Evolutionary conservation across 2,113 vertebrate species (phyloP), one percentile per base, ranked within the genome.

Genomic region (Lamprotornis superbus): DNA sequence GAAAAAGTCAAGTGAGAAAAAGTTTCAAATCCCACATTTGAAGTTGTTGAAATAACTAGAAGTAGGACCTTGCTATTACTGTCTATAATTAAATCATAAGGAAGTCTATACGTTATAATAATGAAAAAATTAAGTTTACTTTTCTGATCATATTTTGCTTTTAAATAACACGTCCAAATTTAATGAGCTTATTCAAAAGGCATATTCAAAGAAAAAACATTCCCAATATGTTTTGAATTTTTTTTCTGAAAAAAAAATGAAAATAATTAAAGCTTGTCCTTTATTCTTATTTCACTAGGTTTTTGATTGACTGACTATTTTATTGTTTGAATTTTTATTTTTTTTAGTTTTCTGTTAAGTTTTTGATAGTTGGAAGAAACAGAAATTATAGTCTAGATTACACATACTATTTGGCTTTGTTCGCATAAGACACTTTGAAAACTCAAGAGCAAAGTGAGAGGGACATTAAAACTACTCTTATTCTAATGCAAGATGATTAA

Each of bases 1-100:
- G 53, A 77, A 76, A 87, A 46, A 71, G 12, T 15, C 24, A 83
- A 15, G 8, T 25, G 30, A 87, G 12, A 79, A 86, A 70, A 94
- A 93, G 33, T 61, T 60, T 73, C 22, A 95, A 95, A 93, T 28
- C 39, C 44, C 24, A 4, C 19, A 56, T 94, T 89, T 95, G 57
- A 95, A 95, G 21, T 44, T 56, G 16, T 93, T 97, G 93, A 96
- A 93, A 88, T 84, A 95, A 83, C 31, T 92, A 79, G 53, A 87
- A 93, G 37, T 78, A 61, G 55, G 96, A 96, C n/a, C 15, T 86
- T 93, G 40, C 4, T 94, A 70, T 95, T 97, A 84, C 30, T 60
- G 11, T 81, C 39, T 91, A 55, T 83, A 71, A 82, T 78, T 93
- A 87, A 94, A 79, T 94, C 50, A 87, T 67, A 91, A 77, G 7